Conservation (phyloP, 30 jellyfish, hydroid and myxozoan genomes). For the Hydractinia symbiolongicarpus region DNA sequence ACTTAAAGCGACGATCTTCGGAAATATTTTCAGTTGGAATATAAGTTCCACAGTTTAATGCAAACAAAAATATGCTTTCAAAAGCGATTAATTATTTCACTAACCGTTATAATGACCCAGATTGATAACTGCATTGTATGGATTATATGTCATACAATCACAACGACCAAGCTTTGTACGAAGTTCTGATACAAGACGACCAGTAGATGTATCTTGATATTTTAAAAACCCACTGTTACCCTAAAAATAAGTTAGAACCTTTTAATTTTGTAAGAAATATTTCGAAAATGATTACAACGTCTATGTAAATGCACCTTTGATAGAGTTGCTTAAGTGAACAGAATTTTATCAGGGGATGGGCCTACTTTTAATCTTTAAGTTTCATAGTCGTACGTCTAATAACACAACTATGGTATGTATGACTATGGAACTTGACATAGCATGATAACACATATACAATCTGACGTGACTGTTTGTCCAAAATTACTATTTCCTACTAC, state of each 20-base stretch:
- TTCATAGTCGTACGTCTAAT: background rate
- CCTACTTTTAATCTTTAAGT: background rate
- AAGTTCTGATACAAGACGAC: constrained; percentile 67
- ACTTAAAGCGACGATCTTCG: too few species aligned
- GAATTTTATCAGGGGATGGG: background rate
- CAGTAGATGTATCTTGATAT: constrained; percentile 98
- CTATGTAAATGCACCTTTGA: too few species aligned
- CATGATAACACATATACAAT: too few species aligned
- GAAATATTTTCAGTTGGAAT: too few species aligned
- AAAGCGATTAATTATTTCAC: background rate
- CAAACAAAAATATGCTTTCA: background rate
- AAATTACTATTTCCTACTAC: too few species aligned
- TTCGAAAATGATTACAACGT: too few species aligned
- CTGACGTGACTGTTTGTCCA: too few species aligned
- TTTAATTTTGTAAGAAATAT: too few species aligned
- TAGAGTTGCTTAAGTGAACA: too few species aligned
- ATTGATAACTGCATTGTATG: constrained; percentile 79
- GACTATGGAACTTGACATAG: too few species aligned
- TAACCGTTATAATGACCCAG: constrained; percentile 96
- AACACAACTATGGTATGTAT: too few species aligned
- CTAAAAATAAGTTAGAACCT: constrained; percentile 21
- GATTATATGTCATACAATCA: constrained; percentile 91
- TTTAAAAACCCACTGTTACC: constrained; percentile 70
- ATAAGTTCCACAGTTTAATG: too few species aligned
- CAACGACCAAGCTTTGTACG: constrained; percentile 81